Percentiles rank a stretch among this genome's conserved stretches.
These are phyloP conservation scores for Eptatretus atami DNA, from an alignment of 2,797 vertebrate species.

Conservation along the genomic window DNA sequence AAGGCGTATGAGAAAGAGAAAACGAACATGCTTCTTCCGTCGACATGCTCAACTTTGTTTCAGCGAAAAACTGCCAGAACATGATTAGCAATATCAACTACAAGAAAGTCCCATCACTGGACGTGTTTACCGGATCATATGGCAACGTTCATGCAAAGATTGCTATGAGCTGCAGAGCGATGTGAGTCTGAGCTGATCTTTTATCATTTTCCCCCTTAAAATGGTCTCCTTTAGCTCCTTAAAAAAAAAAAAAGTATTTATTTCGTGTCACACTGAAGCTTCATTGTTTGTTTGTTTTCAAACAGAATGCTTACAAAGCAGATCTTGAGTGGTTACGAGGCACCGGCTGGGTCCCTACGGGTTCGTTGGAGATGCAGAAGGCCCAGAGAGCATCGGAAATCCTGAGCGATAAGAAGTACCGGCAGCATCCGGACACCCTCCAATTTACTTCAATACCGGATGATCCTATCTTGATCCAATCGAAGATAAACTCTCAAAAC, in stretches of 20 bases:
- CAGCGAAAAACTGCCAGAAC: slow-evolving; percentile 1
- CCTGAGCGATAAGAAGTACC: slow-evolving; percentile 1
- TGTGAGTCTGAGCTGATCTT: not conserved
- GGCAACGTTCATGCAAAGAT: not conserved
- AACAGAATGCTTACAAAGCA: not conserved
- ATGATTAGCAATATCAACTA: not conserved
- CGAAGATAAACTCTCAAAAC: not conserved
- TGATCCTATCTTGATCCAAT: not conserved
- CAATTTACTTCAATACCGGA: not conserved
- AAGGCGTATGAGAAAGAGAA: not conserved
- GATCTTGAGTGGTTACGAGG: slow-evolving; percentile 3
- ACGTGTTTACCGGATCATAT: not conserved
- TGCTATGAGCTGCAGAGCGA: slow-evolving; percentile 1
- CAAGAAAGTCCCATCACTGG: not conserved
- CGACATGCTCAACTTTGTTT: not conserved
- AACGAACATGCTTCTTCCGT: not conserved
- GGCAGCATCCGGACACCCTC: slow-evolving; percentile 1
- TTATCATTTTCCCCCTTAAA: not conserved
- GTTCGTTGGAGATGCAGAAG: slow-evolving; percentile 1
- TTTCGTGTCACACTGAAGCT: too few species aligned
- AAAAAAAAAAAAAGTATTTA: too few species aligned
- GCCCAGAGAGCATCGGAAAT: not conserved
- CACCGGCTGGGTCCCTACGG: not conserved
- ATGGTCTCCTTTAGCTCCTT: too few species aligned
- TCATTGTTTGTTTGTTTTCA: not conserved